phyloP scores from a whole-genome alignment of 2,888 invertebrate species.

The Acanthococcus lagerstroemiae region DNA sequence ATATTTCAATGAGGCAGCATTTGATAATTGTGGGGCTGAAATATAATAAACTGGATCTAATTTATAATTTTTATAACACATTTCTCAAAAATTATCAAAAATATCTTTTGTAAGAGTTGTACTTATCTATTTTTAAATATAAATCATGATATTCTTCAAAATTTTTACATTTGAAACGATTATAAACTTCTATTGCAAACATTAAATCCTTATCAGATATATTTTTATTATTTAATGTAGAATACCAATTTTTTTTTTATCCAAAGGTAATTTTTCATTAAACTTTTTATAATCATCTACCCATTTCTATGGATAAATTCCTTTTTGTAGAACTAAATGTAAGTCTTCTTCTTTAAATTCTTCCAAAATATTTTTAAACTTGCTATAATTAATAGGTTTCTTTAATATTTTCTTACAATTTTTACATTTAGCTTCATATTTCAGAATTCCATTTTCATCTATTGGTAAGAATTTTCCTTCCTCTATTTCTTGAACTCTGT shows the following conservation, averaged over 20 bases:
- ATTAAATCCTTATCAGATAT: constrained; percentile 13
- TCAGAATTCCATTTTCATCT: constrained; percentile 9
- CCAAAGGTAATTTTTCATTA: not conserved
- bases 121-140: constrained; percentile 3
- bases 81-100: constrained; percentile 8
- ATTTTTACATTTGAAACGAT: not conserved
- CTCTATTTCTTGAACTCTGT: constrained; percentile 6
- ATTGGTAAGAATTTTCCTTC: constrained; percentile 12
- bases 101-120: constrained; percentile 6
- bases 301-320: not conserved
- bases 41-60: constrained; percentile 3
- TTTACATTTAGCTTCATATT: constrained; percentile 10
- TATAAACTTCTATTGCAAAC: constrained; percentile 13
- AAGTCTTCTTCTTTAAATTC: not conserved
- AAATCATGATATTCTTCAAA: constrained; percentile 9
- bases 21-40: not conserved
- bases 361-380: not conserved
- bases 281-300: constrained; percentile 12
- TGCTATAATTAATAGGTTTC: constrained; percentile 3
- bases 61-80: constrained; percentile 4
- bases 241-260: constrained; percentile 12
- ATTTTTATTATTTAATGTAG: constrained; percentile 1
- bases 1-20: constrained; percentile 2
- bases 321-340: not conserved
- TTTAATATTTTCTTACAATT: constrained; percentile 9